Percentiles rank a stretch among this genome's conserved stretches.
phyloP scores from a whole-genome alignment of 2,113 vertebrate species.

The Antigone vipio region DNA sequence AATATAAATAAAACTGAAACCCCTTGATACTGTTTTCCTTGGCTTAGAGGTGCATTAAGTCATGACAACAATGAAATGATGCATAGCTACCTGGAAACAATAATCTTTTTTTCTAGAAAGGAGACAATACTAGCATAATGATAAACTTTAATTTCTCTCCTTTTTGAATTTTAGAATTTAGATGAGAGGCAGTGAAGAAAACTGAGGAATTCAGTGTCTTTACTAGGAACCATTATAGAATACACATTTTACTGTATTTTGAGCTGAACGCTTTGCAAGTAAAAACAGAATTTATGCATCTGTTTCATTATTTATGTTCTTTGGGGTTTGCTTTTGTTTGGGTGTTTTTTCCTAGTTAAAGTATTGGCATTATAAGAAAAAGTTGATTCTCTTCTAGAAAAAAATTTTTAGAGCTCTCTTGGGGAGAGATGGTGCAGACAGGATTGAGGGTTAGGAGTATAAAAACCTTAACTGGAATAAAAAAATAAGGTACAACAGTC shows the following conservation, averaged over 20 bases:
- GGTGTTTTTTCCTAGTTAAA: neutral
- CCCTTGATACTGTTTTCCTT: neutral
- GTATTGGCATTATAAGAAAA: neutral
- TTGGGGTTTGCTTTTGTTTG: too few relatives aligned
- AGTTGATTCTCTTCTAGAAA: neutral
- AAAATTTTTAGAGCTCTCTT: neutral
- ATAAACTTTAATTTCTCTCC: neutral
- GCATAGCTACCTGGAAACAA: neutral
- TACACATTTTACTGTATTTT: neutral
- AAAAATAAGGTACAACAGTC: neutral
- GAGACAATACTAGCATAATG: neutral
- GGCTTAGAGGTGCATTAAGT: neutral
- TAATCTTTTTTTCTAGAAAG: neutral
- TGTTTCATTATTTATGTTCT: neutral
- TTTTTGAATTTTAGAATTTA: neutral
- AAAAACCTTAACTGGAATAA: neutral
- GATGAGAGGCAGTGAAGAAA: neutral
- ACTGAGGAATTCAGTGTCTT: neutral
- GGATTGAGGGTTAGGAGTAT: neutral
- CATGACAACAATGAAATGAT: neutral
- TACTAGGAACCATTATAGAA: neutral
- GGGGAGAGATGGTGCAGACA: neutral
- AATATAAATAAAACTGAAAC: neutral
- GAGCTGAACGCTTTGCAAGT: neutral
- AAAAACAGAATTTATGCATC: neutral